Conservation (phyloP, 2,797 vertebrate species). For the Tarsius wallacei region DNA sequence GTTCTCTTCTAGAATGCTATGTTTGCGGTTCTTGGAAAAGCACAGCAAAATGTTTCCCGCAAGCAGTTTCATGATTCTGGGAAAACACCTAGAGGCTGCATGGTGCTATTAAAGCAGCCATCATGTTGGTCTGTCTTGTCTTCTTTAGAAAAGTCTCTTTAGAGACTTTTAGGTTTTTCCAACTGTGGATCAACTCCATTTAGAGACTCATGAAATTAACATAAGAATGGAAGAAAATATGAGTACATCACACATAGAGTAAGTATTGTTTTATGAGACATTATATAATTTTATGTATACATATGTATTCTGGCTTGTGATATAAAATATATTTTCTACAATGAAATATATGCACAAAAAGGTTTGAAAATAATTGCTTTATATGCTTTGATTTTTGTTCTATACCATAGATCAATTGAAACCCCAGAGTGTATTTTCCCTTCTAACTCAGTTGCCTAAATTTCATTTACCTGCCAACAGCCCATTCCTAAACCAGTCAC, state of each 20-base stretch:
- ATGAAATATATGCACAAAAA: not conserved
- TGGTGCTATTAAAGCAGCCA: not conserved
- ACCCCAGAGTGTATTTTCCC: not conserved
- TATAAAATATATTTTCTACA: slow-evolving; percentile 14
- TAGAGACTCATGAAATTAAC: not conserved
- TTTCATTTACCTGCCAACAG: not conserved
- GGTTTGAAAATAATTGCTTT: not conserved
- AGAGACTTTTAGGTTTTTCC: not conserved
- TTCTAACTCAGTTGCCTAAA: not conserved
- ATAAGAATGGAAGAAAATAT: not conserved
- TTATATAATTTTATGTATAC: not conserved
- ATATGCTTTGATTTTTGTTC: not conserved
- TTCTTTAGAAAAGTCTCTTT: not conserved
- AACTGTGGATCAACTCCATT: not conserved
- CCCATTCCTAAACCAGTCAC: not conserved
- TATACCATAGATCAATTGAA: not conserved
- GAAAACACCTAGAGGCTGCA: not conserved
- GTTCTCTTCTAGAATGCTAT: not conserved
- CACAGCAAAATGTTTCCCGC: not conserved
- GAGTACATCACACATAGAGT: not conserved
- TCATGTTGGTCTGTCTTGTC: not conserved
- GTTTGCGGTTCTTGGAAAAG: slow-evolving; percentile 37
- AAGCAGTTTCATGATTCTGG: not conserved
- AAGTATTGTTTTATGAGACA: slow-evolving; percentile 27
- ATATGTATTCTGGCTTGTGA: not conserved